Evolutionary conservation across 2,888 invertebrate genomes (phyloP).

Genomic region (Apamea anceps): DNA sequence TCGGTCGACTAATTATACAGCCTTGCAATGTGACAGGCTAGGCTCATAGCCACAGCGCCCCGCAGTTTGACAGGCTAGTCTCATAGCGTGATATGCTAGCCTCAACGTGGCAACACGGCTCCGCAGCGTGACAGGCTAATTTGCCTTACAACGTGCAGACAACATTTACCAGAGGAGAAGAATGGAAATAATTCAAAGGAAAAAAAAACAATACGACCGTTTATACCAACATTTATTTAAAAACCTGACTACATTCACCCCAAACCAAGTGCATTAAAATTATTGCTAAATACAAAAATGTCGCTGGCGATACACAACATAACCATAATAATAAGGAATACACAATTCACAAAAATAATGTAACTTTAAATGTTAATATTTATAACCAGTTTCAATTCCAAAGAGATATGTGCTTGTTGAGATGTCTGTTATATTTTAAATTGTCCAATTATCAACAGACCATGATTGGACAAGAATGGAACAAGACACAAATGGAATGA

Average conservation of each 20-base stretch:
- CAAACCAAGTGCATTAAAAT: constrained; percentile 87
- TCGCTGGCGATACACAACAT: constrained; percentile 65
- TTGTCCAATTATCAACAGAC: constrained; percentile 28
- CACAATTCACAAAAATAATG: constrained; percentile 54
- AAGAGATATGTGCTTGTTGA: constrained; percentile 52
- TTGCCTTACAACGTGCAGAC: not conserved
- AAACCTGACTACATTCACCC: constrained; percentile 88
- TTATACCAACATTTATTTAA: constrained; percentile 84
- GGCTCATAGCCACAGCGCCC: no score
- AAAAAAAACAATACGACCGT: constrained; percentile 63
- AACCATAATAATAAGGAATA: constrained; percentile 51
- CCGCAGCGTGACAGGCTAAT: no score
- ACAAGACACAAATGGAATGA: constrained; percentile 39
- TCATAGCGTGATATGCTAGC: no score
- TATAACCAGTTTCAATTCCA: constrained; percentile 47
- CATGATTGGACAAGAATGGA: constrained; percentile 18
- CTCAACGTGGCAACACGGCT: no score
- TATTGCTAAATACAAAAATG: constrained; percentile 76
- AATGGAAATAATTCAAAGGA: not conserved
- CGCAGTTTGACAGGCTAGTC: no score
- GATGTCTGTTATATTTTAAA: constrained; percentile 22
- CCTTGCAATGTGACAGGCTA: no score
- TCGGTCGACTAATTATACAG: no score
- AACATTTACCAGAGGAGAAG: not conserved
- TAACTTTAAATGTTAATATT: constrained; percentile 40